Percentiles rank a stretch among this genome's conserved stretches.
phyloP scores from a whole-genome alignment of 2,797 vertebrate genomes.

The Lindbergichthys nudifrons region DNA sequence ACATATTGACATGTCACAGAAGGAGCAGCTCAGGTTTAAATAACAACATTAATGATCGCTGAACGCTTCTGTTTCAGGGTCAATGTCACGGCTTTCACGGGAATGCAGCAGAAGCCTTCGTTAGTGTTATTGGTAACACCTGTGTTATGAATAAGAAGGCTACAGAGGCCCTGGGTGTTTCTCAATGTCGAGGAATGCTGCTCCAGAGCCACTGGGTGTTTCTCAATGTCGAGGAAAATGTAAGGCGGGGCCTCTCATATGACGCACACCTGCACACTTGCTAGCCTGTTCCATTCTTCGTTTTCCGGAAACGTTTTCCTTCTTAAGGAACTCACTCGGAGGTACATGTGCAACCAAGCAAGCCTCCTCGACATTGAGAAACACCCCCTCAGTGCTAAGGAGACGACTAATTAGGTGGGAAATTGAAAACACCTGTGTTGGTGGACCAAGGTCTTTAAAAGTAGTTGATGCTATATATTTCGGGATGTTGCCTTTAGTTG shows the following conservation, averaged over 20 bases:
- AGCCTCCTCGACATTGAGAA: too few species aligned
- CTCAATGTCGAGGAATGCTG: too few species aligned
- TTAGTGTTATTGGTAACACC: constrained; percentile 26
- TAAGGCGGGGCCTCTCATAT: too few species aligned
- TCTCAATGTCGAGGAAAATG: too few species aligned
- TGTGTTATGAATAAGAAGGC: constrained; percentile 17
- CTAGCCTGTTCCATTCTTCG: too few species aligned
- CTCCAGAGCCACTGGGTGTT: too few species aligned
- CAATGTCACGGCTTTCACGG: not conserved
- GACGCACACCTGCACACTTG: too few species aligned
- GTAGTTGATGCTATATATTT: not conserved
- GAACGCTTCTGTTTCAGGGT: not conserved
- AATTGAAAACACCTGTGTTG: constrained; percentile 12
- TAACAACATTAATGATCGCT: not conserved
- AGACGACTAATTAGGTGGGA: constrained; percentile 8
- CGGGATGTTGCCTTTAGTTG: not conserved
- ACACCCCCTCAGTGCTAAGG: not conserved
- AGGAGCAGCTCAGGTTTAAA: not conserved
- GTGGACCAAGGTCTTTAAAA: not conserved
- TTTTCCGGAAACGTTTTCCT: too few species aligned
- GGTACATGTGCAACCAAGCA: too few species aligned
- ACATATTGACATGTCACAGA: not conserved
- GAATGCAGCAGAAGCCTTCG: not conserved
- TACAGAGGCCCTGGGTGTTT: too few species aligned
- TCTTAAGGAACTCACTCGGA: too few species aligned